Base-by-base conservation (phyloP, 2,797 vertebrate species). In the Alectoris magna region DNA sequence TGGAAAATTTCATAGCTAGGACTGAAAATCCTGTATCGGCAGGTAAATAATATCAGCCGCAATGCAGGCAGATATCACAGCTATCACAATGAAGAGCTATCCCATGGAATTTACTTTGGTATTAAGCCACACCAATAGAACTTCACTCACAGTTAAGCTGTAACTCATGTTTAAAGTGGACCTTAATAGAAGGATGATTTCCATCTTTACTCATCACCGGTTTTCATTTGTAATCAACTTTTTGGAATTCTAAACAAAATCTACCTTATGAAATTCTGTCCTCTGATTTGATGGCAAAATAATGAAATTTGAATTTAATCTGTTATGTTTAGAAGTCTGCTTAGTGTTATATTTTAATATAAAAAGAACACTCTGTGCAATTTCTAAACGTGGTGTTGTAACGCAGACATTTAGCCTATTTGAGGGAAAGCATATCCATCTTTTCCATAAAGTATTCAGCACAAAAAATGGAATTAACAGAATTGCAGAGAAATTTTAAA, bases 231-330 rank as follows among this genome's bases (percentile, higher is more conserved):
- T 76, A 92, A 78, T 46, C 24, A 51, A 78, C 53, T 53, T 72
- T 43, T n/a, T n/a, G 46, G 63, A 94, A 92, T 80, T 90, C 75
- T 83, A 78, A 88, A 90, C 74, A n/a, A 89, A 94, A 88, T 26
- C 74, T 93, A 48, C 69, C 87, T 80, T 73, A 75, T 24, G 78
- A 48, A 66, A 56, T 80, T 76, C 71, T 29, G 36, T 93, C 90
- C 70, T 70, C 68, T 27, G 23, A 2, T 6, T 29, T 55, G 29
- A 55, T 10, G 31, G 27, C 14, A 29, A 53, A 53, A 53, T 17
- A 41, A n/a, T n/a, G 34, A 49, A 19, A 62, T 29, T 36, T 41
- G 8, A 82, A 48, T 69, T 59, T 53, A 67, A 36, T n/a, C 6
- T 53, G 21, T 43, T 82, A 19, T 14, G 12, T 26, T 69, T 11